Conservation (phyloP, 2,888 invertebrate genomes). For the Muschampia plurimacula region DNA sequence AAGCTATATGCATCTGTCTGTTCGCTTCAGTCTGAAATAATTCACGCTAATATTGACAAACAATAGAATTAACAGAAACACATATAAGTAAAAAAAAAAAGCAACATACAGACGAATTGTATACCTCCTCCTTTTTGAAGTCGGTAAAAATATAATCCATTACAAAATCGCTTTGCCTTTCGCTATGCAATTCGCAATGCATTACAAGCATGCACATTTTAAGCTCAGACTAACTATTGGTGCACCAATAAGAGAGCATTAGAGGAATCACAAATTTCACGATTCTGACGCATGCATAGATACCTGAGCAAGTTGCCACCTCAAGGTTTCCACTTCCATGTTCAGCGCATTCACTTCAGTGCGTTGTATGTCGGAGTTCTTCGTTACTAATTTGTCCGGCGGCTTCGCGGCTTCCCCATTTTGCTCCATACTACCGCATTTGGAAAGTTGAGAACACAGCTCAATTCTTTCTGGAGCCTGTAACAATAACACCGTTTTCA, state of each 20-base stretch:
- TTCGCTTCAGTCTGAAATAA: conserved; percentile 88
- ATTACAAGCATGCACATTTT: conserved; percentile 16
- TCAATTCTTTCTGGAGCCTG: conserved; percentile 77
- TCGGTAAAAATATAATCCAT: conserved; percentile 28
- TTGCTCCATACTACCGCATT: conserved; percentile 61
- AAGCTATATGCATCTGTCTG: conserved; percentile 90
- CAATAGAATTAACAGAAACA: conserved; percentile 17
- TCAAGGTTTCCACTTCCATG: conserved; percentile 88
- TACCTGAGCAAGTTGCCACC: conserved; percentile 90
- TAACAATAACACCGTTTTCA: conserved; percentile 53
- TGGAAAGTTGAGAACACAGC: conserved; percentile 69
- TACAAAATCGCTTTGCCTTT: conserved; percentile 41
- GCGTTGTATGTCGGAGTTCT: conserved; percentile 59
- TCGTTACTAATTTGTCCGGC: conserved; percentile 55
- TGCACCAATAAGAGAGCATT: conserved; percentile 56
- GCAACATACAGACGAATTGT: too few species aligned
- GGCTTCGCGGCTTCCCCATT: conserved; percentile 61
- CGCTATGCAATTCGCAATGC: conserved; percentile 53
- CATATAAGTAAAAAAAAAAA: conserved; percentile 8
- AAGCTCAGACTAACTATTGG: conserved; percentile 49
- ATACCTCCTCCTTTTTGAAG: too few species aligned
- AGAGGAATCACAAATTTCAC: conserved; percentile 19
- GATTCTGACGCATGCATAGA: conserved; percentile 55
- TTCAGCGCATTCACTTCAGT: conserved; percentile 84
- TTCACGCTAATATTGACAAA: conserved; percentile 37